A percentile compares a stretch with the other conserved stretches of the same genome.
Evolutionary conservation across 2,797 vertebrate genomes (phyloP).

Genomic region (Coilia nasus): DNA sequence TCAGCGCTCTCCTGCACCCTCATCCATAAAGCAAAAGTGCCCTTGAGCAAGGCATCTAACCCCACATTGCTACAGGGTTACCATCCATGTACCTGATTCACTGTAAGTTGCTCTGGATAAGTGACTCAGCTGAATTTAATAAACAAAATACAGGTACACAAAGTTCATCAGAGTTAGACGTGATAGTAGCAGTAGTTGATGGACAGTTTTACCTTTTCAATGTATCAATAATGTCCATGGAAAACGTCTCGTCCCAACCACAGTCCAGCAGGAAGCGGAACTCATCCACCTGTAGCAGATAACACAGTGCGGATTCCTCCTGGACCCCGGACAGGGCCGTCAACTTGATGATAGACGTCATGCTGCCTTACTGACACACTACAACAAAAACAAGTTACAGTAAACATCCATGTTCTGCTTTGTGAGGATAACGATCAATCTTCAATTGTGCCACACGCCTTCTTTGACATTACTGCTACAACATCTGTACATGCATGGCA

Average conservation of each 20-base stretch:
- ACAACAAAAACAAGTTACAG: conserved; percentile 35
- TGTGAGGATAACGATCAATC: neutral
- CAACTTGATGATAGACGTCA: conserved; percentile 99
- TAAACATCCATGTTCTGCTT: neutral
- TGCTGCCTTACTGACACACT: conserved; percentile 45
- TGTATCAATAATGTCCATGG: conserved; percentile 95
- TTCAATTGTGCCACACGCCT: too few relatives aligned
- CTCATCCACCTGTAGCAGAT: conserved; percentile 96
- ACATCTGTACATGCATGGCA: neutral
- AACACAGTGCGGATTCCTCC: conserved; percentile 97
- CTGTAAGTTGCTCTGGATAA: too few relatives aligned
- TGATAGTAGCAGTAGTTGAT: neutral
- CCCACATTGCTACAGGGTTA: too few relatives aligned
- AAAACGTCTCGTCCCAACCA: conserved; percentile 98
- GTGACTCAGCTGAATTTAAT: too few relatives aligned
- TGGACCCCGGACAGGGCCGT: conserved; percentile 96
- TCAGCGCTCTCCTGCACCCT: too few relatives aligned
- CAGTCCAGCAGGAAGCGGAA: conserved; percentile 97
- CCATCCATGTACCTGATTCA: too few relatives aligned
- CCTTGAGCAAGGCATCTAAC: too few relatives aligned
- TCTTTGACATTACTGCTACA: neutral
- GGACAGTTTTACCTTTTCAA: conserved; percentile 83
- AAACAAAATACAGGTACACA: too few relatives aligned
- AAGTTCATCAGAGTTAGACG: too few relatives aligned
- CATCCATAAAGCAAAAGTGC: too few relatives aligned